Evolutionary conservation across 2,113 vertebrate species (phyloP), one percentile per base, ranked within the genome.

Genomic region (Pseudorectes ferrugineus): DNA sequence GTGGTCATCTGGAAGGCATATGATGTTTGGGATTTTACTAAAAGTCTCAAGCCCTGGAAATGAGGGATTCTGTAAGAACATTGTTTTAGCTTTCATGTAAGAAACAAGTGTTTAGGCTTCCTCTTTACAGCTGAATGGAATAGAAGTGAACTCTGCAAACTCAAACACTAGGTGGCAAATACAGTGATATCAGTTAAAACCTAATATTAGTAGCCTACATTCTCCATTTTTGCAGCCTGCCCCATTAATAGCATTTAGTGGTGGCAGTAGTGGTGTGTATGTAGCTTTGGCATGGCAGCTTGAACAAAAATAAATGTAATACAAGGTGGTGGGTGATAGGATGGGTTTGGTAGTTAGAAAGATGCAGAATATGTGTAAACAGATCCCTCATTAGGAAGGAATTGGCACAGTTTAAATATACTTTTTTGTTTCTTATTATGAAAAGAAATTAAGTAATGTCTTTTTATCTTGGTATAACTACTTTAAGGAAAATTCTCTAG

Each of bases 161-260:
- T 85, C 76, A 74, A 81, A 78, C 40, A 59, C 33, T 58, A 55
- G 31, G 52, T 89, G 70, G 40, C 63, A 87, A 95, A 78, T 84
- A 28, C 14, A 63, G 24, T 35, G 11, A 20, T 40, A 38, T 12
- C 29, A 15, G 17, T 72, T 45, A 33, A 58, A 89, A 52, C 11
- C 2, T 1, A 12, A 0, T 9, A 6, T 23, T 36, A 61, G 25
- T 18, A n/a, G 7, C 51, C 31, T 51, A 6, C 4, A 7, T 3
- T 49, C 36, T 58, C 36, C 4, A 2, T 43, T 48, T 38, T 42
- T 49, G 45, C 79, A 78, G 54, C 43, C 75, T 68, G 29, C 29
- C 42, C 40, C 38, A 2, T 71, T 29, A 17, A 35, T 31, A 57
- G 49, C 31, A 8, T 51, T 57, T 73, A 25, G 42, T 29, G 36